These are phyloP conservation scores for Felis catus DNA, from an alignment of 2,113 vertebrate species.

Conservation along the genomic window DNA sequence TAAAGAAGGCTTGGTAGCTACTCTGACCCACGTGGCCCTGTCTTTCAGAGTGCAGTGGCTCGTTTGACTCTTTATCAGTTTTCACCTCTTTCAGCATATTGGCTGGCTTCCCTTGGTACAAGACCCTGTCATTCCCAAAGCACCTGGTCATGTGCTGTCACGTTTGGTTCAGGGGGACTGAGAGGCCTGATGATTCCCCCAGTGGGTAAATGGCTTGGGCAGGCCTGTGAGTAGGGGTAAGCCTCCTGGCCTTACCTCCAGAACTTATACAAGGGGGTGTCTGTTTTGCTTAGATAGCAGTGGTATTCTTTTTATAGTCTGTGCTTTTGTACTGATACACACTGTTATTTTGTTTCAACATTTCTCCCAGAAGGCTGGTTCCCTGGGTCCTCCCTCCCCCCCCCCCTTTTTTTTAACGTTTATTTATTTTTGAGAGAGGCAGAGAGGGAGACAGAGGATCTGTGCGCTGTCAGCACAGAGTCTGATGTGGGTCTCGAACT, in stretches of 20 bases:
- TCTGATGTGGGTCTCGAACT: no score
- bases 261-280: not conserved
- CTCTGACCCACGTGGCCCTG: not conserved
- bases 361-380: not conserved
- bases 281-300: not conserved
- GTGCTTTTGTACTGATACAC: not conserved
- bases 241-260: not conserved
- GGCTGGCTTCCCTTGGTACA: not conserved
- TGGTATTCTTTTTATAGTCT: not conserved
- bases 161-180: not conserved
- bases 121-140: not conserved
- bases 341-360: not conserved
- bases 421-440: no score
- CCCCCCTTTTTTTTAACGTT: not conserved
- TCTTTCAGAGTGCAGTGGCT: not conserved
- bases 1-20: not conserved
- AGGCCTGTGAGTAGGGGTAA: not conserved
- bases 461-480: no score
- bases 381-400: not conserved
- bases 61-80: fast-evolving
- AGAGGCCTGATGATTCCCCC: no score
- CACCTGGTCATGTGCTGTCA: not conserved
- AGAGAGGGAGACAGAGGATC: no score
- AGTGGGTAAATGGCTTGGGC: not conserved
- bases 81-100: not conserved